A percentile compares a stretch with the other conserved stretches of the same genome.
phyloP scores from a whole-genome alignment of 2,888 invertebrate species.

The Syrista parreyssii region DNA sequence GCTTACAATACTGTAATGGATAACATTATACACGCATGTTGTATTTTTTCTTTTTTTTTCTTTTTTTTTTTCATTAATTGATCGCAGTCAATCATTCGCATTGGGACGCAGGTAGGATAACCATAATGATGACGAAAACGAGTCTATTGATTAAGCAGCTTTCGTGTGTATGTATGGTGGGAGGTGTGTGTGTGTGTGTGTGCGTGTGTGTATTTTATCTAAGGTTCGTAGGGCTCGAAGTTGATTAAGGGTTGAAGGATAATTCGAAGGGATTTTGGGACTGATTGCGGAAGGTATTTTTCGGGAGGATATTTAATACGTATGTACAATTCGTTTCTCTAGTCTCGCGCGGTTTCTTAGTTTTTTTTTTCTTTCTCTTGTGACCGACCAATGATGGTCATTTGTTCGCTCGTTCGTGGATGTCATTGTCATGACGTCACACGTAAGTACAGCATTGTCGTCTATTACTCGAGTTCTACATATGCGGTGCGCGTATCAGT shows the following conservation, averaged over 20 bases:
- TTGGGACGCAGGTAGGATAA: constrained; percentile 28
- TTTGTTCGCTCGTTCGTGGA: constrained; percentile 21
- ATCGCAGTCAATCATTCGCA: constrained; percentile 30
- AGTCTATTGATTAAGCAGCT: constrained; percentile 43
- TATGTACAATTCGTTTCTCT: constrained; percentile 52
- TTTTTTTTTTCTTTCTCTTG: background rate
- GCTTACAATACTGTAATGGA: constrained; percentile 59
- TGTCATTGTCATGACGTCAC: constrained; percentile 7
- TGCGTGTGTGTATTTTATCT: background rate
- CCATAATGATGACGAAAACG: constrained; percentile 39
- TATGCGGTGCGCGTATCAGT: background rate
- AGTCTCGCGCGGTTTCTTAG: constrained; percentile 35
- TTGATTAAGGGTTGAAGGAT: background rate
- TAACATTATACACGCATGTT: constrained; percentile 49
- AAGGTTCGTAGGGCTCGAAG: background rate
- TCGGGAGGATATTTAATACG: constrained; percentile 22
- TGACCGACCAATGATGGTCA: constrained; percentile 25
- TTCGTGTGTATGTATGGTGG: constrained; percentile 6
- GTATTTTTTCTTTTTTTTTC: constrained; percentile 15
- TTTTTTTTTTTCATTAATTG: constrained; percentile 21
- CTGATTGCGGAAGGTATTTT: background rate
- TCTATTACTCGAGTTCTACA: background rate
- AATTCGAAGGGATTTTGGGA: background rate
- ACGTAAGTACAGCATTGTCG: background rate
- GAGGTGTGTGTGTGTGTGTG: background rate